Conservation (phyloP, 1,140 invertebrate species). For the Acyrthosiphon pisum region DNA sequence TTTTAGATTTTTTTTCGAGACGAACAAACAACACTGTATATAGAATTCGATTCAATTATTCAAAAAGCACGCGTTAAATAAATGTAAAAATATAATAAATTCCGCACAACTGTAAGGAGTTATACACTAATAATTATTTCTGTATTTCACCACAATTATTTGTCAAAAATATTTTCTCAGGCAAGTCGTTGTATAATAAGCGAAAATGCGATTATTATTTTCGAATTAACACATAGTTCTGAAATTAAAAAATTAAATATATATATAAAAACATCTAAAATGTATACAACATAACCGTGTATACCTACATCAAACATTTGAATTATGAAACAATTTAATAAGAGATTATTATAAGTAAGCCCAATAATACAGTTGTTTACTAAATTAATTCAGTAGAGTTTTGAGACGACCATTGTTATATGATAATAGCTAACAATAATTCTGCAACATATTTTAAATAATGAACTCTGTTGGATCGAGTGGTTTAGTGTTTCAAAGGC, state of each 20-base stretch:
- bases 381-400: neutral
- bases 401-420: neutral
- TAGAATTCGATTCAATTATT: neutral
- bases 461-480: neutral
- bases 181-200: neutral
- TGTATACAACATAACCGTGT: neutral
- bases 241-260: neutral
- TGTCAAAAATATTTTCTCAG: neutral
- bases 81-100: neutral
- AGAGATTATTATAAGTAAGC: neutral
- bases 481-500: neutral
- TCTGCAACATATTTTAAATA: neutral
- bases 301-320: neutral
- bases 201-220: neutral
- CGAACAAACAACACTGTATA: neutral
- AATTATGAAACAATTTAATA: conserved; percentile 3
- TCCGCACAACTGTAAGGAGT: neutral
- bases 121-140: neutral
- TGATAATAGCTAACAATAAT: neutral
- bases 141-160: neutral
- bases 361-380: neutral
- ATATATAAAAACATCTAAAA: no score
- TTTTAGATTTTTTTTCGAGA: neutral
- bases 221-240: neutral
- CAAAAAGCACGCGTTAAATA: neutral